A percentile compares a stretch with the other conserved stretches of the same genome.
phyloP scores from a whole-genome alignment of 2,888 invertebrate species.

The Lordiphosa andalusiaca region DNA sequence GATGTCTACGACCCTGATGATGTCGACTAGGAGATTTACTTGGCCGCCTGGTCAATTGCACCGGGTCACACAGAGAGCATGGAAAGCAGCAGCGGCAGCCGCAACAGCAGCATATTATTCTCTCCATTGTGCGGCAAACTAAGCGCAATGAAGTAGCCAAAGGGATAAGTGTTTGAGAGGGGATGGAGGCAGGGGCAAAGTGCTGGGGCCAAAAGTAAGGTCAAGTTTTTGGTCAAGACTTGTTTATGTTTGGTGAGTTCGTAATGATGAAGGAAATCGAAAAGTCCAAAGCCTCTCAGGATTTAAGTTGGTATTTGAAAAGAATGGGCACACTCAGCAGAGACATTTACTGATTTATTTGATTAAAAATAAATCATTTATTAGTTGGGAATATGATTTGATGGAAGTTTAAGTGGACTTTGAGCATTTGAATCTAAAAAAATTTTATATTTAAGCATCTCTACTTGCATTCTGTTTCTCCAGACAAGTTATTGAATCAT shows the following conservation, averaged over 20 bases:
- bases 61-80: constrained; percentile 40
- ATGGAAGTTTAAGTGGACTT: too few relatives aligned
- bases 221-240: constrained; percentile 50
- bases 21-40: constrained; percentile 21
- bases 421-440: too few relatives aligned
- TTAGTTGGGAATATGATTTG: too few relatives aligned
- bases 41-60: constrained; percentile 66
- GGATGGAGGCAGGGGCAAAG: constrained; percentile 4
- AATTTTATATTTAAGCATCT: too few relatives aligned
- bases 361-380: too few relatives aligned
- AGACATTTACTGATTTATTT: too few relatives aligned
- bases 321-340: too few relatives aligned
- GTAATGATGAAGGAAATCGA: background rate
- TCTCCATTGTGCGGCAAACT: constrained; percentile 46
- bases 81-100: background rate
- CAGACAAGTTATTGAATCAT: too few relatives aligned
- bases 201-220: constrained; percentile 37
- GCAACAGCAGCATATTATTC: constrained; percentile 25
- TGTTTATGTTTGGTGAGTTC: constrained; percentile 24
- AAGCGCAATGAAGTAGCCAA: constrained; percentile 63
- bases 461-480: too few relatives aligned
- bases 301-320: too few relatives aligned
- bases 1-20: constrained; percentile 26
- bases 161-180: constrained; percentile 21
- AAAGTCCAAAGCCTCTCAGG: too few relatives aligned